Evolutionary conservation across 2,797 vertebrate genomes (phyloP), one percentile per base, ranked within the genome.

Genomic region (Falco rusticolus): DNA sequence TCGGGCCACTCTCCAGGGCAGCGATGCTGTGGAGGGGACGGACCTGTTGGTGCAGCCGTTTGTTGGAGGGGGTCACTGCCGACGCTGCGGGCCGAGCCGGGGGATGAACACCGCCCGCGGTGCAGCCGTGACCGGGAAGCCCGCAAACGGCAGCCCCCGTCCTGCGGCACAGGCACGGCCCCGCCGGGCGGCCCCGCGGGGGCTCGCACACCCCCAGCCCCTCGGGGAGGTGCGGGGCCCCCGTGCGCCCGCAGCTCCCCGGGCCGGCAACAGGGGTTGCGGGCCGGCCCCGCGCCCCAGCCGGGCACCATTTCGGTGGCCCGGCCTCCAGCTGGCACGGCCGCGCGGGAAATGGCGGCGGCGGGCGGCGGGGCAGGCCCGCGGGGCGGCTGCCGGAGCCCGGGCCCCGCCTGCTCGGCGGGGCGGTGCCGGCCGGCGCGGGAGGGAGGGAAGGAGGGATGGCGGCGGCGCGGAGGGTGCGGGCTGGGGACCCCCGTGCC

Each of bases 401-500:
- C 15, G 14, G 39, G 56, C 88, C 21, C 82, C 83, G 69, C 89
- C 87, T 11, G 61, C 28, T 10, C 21, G 25, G 57, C 28, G 13
- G 39, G 79, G 68, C 71, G n/a, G 59, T 3, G 29, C 16, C 24
- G 64, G 43, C 34, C 34, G 34, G 34, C 34, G 34, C 34, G 34
- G 34, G 34, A 37, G 34, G 34, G 34, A 37, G 34, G 34, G 34
- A 37, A 37, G 34, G 34, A 37, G 34, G 17, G 16, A 94, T 89
- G 94, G 82, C 90, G 16, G 66, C 87, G 57, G 90, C 85, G 33
- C 74, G 82, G 47, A 63, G 68, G 5, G 69, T 33, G 13, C 21
- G 33, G 53, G 60, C 57, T 18, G 76, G 57, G 6, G 97, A 98
- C 14, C 87, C 98, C 5, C 94, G 98, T 13, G 87, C 96, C 3